Evolutionary conservation across 2,797 vertebrate species (phyloP).

Genomic region (Chiloscyllium punctatum): DNA sequence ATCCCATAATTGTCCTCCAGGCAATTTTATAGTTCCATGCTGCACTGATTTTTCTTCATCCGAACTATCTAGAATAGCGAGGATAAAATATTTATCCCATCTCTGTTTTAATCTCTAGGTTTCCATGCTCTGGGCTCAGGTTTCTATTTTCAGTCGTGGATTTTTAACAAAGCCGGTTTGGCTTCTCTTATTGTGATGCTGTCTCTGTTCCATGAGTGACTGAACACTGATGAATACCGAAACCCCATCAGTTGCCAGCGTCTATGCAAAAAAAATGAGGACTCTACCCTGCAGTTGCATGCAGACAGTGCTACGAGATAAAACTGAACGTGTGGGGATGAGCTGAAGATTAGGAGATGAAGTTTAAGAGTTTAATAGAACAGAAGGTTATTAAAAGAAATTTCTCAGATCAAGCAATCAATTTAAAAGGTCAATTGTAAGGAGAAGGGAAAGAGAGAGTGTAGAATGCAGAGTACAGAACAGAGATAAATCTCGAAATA

Average conservation of each 20-base stretch:
- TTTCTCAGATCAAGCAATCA: conserved; percentile 32
- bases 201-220: neutral
- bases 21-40: neutral
- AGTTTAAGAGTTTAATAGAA: conserved; percentile 36
- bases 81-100: neutral
- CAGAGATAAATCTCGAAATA: neutral
- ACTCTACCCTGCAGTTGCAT: neutral
- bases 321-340: too few relatives aligned
- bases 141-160: neutral
- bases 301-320: neutral
- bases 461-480: neutral
- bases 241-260: neutral
- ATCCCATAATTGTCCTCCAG: too few relatives aligned
- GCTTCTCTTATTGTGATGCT: neutral
- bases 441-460: neutral
- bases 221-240: neutral
- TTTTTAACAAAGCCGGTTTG: neutral
- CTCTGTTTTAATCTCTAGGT: neutral
- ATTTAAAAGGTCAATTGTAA: conserved; percentile 25
- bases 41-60: neutral
- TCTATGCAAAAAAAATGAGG: conserved; percentile 17
- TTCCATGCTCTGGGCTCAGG: neutral
- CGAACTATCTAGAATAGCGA: neutral
- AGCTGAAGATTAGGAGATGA: conserved; percentile 22
- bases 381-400: conserved; percentile 32